Percentiles rank a stretch among this genome's conserved stretches.
Evolutionary conservation across 2,888 invertebrate genomes (phyloP).

Genomic region (Cosmia pyralina): DNA sequence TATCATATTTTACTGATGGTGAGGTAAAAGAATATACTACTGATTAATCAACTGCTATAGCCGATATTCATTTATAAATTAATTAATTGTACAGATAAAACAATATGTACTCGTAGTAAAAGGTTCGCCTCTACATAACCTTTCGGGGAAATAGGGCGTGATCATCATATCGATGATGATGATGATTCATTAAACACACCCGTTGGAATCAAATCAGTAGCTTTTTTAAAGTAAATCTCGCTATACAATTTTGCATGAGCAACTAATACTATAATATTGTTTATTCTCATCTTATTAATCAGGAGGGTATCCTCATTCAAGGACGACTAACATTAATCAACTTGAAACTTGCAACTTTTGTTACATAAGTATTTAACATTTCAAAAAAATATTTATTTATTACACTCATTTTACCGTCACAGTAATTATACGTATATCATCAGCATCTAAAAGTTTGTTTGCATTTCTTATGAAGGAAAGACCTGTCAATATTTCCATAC

Average conservation of each 20-base stretch:
- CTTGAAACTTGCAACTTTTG: background rate
- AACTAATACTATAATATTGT: background rate
- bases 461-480: constrained; percentile 44
- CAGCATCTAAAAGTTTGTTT: background rate
- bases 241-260: background rate
- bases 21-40: constrained; percentile 1
- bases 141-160: too few relatives aligned
- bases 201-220: background rate
- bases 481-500: constrained; percentile 51
- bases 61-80: background rate
- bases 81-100: background rate
- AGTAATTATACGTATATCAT: background rate
- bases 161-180: too few relatives aligned
- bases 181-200: background rate
- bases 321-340: too few relatives aligned
- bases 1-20: constrained; percentile 1
- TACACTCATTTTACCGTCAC: background rate
- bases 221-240: background rate
- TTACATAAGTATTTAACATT: background rate
- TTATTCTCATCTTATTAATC: background rate
- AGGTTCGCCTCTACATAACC: too few relatives aligned
- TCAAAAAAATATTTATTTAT: background rate
- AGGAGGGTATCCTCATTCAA: too few relatives aligned
- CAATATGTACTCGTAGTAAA: background rate
- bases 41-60: background rate